A percentile compares a stretch with the other conserved stretches of the same genome.
Conservation (phyloP, 2,797 vertebrate genomes). For the Tadarida brasiliensis region DNA sequence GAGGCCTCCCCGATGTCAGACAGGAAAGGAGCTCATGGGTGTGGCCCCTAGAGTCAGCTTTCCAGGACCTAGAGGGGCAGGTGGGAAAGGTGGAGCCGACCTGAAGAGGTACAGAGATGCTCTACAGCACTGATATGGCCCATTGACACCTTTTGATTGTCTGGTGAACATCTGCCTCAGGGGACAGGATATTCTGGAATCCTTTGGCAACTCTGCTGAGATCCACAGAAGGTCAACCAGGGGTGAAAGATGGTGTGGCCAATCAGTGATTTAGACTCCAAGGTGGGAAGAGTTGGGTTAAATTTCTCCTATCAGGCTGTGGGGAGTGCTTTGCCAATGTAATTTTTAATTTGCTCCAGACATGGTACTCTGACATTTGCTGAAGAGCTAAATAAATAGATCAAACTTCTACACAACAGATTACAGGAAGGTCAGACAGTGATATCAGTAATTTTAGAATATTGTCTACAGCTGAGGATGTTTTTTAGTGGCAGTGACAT, state of each 20-base stretch:
- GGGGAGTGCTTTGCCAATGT: constrained; percentile 62
- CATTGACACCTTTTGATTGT: background rate
- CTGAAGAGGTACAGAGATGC: background rate
- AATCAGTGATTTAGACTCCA: constrained; percentile 70
- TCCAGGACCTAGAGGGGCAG: background rate
- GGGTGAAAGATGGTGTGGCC: background rate
- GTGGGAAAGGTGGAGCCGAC: background rate
- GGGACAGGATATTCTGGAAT: background rate
- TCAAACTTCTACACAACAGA: constrained; percentile 72
- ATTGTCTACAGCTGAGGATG: constrained; percentile 64
- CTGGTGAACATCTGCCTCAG: background rate
- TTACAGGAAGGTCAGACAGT: constrained; percentile 77
- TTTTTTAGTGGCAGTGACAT: constrained; percentile 39
- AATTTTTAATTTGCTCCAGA: constrained; percentile 83
- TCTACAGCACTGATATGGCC: background rate
- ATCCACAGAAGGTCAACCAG: background rate
- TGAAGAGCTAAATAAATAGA: constrained; percentile 78
- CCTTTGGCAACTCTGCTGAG: background rate
- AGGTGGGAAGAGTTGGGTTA: constrained; percentile 74
- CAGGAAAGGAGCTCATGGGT: background rate
- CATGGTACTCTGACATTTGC: constrained; percentile 76
- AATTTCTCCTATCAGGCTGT: constrained; percentile 67
- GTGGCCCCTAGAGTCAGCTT: background rate
- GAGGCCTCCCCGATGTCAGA: background rate
- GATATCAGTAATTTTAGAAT: constrained; percentile 74